These are phyloP conservation scores for Meloe dianella DNA, from an alignment of 2,888 invertebrate species.

Conservation along the genomic window DNA sequence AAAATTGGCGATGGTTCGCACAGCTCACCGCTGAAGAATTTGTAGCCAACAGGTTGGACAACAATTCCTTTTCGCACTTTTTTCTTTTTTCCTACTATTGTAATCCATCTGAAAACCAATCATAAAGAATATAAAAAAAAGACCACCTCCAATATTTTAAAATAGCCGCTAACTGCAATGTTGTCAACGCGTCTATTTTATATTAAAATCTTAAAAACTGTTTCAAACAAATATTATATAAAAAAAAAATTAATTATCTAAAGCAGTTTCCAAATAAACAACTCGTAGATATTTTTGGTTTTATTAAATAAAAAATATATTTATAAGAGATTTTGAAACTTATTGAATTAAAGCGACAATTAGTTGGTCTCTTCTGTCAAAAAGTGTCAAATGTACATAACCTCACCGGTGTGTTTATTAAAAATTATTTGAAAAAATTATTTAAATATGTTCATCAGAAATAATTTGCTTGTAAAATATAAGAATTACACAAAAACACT, in stretches of 20 bases:
- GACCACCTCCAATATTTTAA: neutral
- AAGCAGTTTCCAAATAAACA: no score
- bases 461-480: conserved; percentile 32
- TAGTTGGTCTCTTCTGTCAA: neutral
- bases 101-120: neutral
- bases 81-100: neutral
- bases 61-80: neutral
- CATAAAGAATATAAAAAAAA: neutral
- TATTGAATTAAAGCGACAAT: neutral
- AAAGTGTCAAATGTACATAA: conserved; percentile 6
- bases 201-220: no score
- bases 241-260: no score
- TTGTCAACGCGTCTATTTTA: neutral
- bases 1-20: neutral
- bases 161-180: neutral
- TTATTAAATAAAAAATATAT: no score
- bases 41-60: neutral
- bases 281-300: no score
- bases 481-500: conserved; percentile 31
- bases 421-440: neutral
- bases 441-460: conserved; percentile 26
- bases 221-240: no score
- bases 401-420: conserved; percentile 4
- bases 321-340: no score
- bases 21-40: conserved; percentile 5